Evolutionary conservation across 2,113 vertebrate genomes (phyloP), one percentile per base, ranked within the genome.

Genomic region (Willisornis vidua): DNA sequence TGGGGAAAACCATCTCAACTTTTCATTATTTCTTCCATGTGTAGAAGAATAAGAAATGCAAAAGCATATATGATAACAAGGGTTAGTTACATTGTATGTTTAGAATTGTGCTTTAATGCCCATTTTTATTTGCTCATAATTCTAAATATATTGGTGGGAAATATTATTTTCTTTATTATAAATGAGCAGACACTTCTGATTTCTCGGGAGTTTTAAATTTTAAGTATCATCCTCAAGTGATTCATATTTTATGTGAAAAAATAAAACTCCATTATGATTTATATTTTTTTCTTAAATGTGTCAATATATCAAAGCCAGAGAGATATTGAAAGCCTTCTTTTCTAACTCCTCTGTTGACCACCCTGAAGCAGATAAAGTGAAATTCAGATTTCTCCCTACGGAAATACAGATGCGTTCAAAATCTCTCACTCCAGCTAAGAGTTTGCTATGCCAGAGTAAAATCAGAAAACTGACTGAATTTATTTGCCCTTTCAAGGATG

Each of bases 381-480:
- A 94, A 93, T 79, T 85, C 43, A 80, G 23, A 62, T 37, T 76
- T 72, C 37, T 86, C 29, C 73, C n/a, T 35, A 70, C 37, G 41
- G 80, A 92, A 92, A 45, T 29, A 55, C 3, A 77, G 39, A 90
- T 63, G 51, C 33, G 75, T 70, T 74, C 33, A 93, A 45, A 81
- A 43, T 46, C 46, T 70, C 31, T 80, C n/a, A 48, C 19, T 86
- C 33, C 12, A 75, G 31, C 61, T 79, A 85, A 48, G 14, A 71
- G 29, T 70, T 96, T 79, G 71, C 59, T 78, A 84, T 3, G 6
- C 41, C 29, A 84, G 62, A 91, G 67, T 24, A 33, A 87, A 96
- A 91, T 89, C 49, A 81, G 73, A 94, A 96, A 91, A 91, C 28
- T 48, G 43, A 71, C 13, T 85, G 61, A 91, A 91, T 90, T 93